These are phyloP conservation scores for Dendrocincla fuliginosa DNA, from an alignment of 2,797 vertebrate species.

Conservation along the genomic window DNA sequence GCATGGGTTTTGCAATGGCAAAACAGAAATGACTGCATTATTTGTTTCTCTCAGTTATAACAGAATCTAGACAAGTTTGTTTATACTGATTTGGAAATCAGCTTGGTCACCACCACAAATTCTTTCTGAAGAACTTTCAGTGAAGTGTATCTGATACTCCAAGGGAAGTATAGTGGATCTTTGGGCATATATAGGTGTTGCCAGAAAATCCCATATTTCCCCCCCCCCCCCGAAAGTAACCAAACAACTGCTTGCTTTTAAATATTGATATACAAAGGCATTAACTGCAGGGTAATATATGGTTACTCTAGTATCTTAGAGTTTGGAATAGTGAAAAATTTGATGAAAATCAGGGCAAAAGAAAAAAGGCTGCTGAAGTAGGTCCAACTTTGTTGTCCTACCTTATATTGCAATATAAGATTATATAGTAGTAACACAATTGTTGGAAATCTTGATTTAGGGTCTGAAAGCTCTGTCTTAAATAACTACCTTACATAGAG, in stretches of 20 bases:
- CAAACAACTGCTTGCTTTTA: not conserved
- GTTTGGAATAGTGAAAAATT: not conserved
- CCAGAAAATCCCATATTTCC: not conserved
- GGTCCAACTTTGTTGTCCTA: not conserved
- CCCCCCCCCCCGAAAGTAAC: not conserved
- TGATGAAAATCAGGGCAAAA: not conserved
- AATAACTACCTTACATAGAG: not conserved
- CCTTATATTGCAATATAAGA: not conserved
- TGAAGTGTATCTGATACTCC: not conserved
- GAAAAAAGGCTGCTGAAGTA: not conserved
- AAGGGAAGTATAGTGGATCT: not conserved
- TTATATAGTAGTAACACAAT: not conserved
- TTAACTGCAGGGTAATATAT: not conserved
- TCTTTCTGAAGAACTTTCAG: not conserved
- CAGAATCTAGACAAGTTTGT: not conserved
- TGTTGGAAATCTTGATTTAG: not conserved
- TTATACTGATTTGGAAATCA: not conserved
- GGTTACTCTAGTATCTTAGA: not conserved
- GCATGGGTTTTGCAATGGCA: not conserved
- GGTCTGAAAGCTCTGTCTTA: not conserved
- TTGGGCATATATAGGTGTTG: not conserved
- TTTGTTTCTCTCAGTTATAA: not conserved
- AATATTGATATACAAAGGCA: not conserved
- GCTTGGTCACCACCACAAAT: not conserved
- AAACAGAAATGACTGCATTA: not conserved